These are phyloP conservation scores for Spicauda simplicius DNA, from an alignment of 2,888 invertebrate species.

Conservation along the genomic window DNA sequence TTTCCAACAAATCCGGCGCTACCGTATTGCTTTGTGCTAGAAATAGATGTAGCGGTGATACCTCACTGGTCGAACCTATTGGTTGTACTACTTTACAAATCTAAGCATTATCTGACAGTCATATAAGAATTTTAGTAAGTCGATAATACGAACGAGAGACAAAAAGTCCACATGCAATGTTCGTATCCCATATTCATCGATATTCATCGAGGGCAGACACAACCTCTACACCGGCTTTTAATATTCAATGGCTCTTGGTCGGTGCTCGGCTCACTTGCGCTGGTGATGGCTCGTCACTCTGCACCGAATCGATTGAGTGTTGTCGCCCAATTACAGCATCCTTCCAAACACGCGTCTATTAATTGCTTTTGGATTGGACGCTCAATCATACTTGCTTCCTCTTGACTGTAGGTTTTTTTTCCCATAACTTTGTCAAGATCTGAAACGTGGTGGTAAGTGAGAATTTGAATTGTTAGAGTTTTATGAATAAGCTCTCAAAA, in stretches of 20 bases:
- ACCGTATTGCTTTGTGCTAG: too few relatives aligned
- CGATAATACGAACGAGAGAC: neutral
- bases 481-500: too few relatives aligned
- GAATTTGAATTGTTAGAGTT: too few relatives aligned
- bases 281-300: constrained; percentile 51
- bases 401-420: constrained; percentile 24
- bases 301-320: constrained; percentile 51
- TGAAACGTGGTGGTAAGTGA: too few relatives aligned
- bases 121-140: too few relatives aligned
- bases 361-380: constrained; percentile 63
- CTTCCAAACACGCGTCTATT: constrained; percentile 62
- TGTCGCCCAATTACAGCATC: constrained; percentile 70
- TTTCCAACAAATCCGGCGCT: too few relatives aligned
- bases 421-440: constrained; percentile 23
- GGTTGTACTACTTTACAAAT: too few relatives aligned
- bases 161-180: constrained; percentile 5
- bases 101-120: too few relatives aligned
- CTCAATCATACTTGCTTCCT: constrained; percentile 40
- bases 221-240: constrained; percentile 63
- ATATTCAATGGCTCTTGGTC: constrained; percentile 68
- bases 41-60: too few relatives aligned
- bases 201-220: constrained; percentile 53
- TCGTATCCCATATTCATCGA: constrained; percentile 25
- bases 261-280: constrained; percentile 61
- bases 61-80: too few relatives aligned